These are phyloP conservation scores for Calameuta pallipes DNA, from an alignment of 2,888 invertebrate genomes.

Conservation along the genomic window DNA sequence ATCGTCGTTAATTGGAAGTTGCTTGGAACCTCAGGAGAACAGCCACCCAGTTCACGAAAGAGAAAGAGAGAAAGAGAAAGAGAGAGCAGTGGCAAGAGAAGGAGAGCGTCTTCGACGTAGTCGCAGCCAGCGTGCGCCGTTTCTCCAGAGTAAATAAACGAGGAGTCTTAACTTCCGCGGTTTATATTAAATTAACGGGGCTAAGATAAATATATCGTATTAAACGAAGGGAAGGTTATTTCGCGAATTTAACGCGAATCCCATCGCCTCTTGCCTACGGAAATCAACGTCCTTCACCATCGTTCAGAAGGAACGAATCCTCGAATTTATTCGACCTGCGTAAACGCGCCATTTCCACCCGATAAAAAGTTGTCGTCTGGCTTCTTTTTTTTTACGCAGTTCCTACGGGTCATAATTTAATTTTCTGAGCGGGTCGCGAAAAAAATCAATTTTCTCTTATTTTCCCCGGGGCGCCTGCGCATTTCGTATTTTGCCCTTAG, in stretches of 20 bases:
- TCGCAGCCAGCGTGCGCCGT: not conserved
- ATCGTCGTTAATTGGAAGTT: not conserved
- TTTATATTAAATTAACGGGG: constrained; percentile 23
- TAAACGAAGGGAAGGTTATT: constrained; percentile 18
- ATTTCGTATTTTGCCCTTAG: not conserved
- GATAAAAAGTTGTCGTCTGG: constrained; percentile 8
- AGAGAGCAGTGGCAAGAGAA: not conserved
- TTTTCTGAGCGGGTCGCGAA: constrained; percentile 42
- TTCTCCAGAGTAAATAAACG: constrained; percentile 2
- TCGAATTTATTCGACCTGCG: not conserved
- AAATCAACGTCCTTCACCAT: not conserved
- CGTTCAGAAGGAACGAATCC: not conserved
- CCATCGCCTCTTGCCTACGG: not conserved
- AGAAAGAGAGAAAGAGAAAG: constrained; percentile 13
- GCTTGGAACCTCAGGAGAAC: not conserved
- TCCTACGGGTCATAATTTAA: constrained; percentile 42
- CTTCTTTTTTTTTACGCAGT: constrained; percentile 2
- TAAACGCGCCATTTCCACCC: not conserved
- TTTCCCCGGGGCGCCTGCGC: constrained; percentile 39
- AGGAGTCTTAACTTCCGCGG: constrained; percentile 14
- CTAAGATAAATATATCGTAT: constrained; percentile 19
- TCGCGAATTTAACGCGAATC: constrained; percentile 19
- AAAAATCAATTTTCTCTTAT: constrained; percentile 49
- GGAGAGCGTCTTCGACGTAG: not conserved
- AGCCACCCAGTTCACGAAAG: not conserved